phyloP scores from a whole-genome alignment of 2,888 invertebrate genomes.

The Syrista parreyssii region DNA sequence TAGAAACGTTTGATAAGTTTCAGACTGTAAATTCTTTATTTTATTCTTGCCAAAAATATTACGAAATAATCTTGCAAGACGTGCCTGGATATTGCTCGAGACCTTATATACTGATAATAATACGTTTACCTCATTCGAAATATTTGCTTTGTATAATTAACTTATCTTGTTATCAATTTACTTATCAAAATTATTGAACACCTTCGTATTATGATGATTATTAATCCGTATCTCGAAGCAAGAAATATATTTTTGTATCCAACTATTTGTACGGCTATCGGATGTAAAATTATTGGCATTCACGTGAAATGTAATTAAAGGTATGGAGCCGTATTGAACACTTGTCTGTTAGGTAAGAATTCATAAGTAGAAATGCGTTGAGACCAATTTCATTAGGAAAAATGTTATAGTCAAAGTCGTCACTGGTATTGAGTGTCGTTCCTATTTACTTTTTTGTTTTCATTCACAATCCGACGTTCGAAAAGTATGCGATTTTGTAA shows the following conservation, averaged over 20 bases:
- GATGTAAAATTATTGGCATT: background rate
- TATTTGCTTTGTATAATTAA: background rate
- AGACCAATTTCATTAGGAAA: background rate
- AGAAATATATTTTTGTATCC: background rate
- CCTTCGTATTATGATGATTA: too few species aligned
- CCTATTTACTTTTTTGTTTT: background rate
- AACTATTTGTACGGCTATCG: background rate
- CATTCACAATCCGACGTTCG: background rate
- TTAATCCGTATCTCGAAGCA: background rate
- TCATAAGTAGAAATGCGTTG: background rate
- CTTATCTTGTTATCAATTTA: too few species aligned
- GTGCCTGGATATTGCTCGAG: background rate
- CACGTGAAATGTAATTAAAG: background rate
- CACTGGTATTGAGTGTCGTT: background rate
- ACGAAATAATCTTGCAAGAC: background rate
- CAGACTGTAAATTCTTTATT: background rate
- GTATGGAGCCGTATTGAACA: background rate
- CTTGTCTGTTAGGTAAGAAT: background rate
- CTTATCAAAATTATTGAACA: background rate
- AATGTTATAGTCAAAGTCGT: background rate
- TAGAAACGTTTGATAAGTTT: background rate
- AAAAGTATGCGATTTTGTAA: slow-evolving; percentile 18
- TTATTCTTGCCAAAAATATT: background rate
- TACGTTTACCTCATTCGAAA: background rate
- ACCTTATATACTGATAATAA: background rate